Percentiles rank a stretch among this genome's conserved stretches.
These are phyloP conservation scores for Melieria crassipennis DNA, from an alignment of 2,888 invertebrate species.

Conservation along the genomic window DNA sequence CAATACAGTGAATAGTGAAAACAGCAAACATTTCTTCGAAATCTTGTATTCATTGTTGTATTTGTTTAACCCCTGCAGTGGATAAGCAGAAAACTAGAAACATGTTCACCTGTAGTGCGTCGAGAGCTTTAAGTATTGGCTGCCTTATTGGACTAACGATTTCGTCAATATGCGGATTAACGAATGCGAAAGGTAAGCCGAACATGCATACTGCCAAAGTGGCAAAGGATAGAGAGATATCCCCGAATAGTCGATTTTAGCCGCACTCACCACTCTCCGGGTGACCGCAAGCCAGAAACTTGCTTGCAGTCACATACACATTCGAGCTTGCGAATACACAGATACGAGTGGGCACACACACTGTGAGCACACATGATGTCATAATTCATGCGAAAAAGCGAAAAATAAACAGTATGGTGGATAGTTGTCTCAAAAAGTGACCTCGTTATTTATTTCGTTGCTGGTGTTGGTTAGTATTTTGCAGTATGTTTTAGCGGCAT, in stretches of 20 bases:
- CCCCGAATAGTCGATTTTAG: not conserved
- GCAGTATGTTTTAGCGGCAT: too few species aligned
- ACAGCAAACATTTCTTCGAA: too few species aligned
- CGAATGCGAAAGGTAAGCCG: conserved; percentile 43
- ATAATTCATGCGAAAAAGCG: conserved; percentile 27
- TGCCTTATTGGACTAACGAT: conserved; percentile 26
- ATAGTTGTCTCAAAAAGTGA: conserved; percentile 25
- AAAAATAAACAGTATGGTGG: not conserved
- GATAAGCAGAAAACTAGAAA: not conserved
- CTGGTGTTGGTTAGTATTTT: conserved; percentile 2
- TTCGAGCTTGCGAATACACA: too few species aligned
- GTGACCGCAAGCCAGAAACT: not conserved
- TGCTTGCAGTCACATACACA: not conserved
- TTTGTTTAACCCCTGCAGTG: too few species aligned
- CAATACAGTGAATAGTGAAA: too few species aligned
- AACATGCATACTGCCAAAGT: not conserved
- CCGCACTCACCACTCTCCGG: not conserved
- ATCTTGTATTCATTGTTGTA: too few species aligned
- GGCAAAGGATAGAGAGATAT: not conserved
- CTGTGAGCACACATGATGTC: conserved; percentile 26
- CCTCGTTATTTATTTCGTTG: conserved; percentile 25
- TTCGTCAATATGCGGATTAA: conserved; percentile 38
- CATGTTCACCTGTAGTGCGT: conserved; percentile 18
- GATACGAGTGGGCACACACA: not conserved
- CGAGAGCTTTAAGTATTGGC: conserved; percentile 26